Evolutionary conservation across 2,888 invertebrate genomes (phyloP).

Genomic region (Hylaea fasciaria): DNA sequence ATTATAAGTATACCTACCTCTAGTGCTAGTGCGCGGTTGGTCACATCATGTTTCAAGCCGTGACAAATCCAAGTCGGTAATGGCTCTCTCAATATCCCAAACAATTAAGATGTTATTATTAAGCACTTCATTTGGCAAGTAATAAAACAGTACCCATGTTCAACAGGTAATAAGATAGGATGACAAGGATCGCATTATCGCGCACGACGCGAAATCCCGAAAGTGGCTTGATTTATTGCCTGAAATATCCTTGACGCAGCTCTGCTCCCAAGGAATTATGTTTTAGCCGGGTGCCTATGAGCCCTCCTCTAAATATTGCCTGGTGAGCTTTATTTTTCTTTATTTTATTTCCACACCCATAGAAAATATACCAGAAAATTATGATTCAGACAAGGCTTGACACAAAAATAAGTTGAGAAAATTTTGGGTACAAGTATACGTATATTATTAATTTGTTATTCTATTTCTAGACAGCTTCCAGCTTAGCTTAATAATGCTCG

Average conservation of each 20-base stretch:
- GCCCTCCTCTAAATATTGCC: slow-evolving; percentile 39
- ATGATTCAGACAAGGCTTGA: slow-evolving; percentile 29
- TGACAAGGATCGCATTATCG: slow-evolving; percentile 71
- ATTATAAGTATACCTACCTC: no score
- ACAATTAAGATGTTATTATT: slow-evolving; percentile 34
- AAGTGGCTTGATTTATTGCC: slow-evolving; percentile 70
- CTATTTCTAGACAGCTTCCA: slow-evolving; percentile 9
- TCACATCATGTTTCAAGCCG: slow-evolving; percentile 6
- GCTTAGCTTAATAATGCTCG: slow-evolving; percentile 8
- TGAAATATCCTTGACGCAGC: slow-evolving; percentile 63
- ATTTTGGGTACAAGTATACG: slow-evolving; percentile 22
- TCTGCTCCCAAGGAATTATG: slow-evolving; percentile 54
- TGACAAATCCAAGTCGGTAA: slow-evolving; percentile 24
- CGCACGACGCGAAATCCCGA: slow-evolving; percentile 64
- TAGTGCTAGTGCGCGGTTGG: no score
- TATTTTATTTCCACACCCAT: slow-evolving; percentile 34
- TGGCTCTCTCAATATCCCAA: slow-evolving; percentile 26
- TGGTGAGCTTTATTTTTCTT: slow-evolving; percentile 36
- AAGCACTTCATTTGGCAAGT: slow-evolving; percentile 50
- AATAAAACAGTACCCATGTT: slow-evolving; percentile 61
- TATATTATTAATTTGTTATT: slow-evolving; percentile 30
- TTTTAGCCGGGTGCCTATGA: slow-evolving; percentile 51
- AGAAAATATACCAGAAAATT: slow-evolving; percentile 34
- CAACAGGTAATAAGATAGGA: slow-evolving; percentile 75
- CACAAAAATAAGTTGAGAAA: slow-evolving; percentile 34